phyloP scores from a whole-genome alignment of 2,113 vertebrate genomes.

The Chaetops frenatus region DNA sequence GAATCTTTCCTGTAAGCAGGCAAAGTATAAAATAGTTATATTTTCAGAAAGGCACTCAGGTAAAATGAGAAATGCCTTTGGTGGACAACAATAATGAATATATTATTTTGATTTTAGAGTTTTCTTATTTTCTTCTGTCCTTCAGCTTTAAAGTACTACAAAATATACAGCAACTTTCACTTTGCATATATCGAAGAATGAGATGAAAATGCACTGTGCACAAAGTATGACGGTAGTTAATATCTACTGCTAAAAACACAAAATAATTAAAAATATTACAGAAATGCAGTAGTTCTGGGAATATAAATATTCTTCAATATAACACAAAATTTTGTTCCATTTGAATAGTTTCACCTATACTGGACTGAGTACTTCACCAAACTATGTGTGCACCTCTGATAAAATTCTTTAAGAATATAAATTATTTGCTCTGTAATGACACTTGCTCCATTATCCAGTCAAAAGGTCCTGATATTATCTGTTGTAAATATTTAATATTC shows the following conservation, averaged over 20 bases:
- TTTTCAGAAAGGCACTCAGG: not conserved
- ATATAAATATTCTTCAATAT: not conserved
- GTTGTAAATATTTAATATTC: not conserved
- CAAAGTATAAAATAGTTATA: not conserved
- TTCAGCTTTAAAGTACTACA: not conserved
- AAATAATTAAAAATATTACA: not conserved
- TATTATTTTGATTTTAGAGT: not conserved
- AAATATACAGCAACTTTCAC: not conserved
- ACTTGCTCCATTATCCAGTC: not conserved
- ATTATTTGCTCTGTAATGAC: not conserved
- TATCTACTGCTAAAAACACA: not conserved
- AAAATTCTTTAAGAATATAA: not conserved
- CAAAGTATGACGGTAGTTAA: not conserved
- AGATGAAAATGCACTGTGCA: constrained; percentile 49
- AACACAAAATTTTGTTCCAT: not conserved
- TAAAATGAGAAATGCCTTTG: not conserved
- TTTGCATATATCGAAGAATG: not conserved
- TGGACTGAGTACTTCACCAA: not conserved
- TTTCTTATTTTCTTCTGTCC: not conserved
- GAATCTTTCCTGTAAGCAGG: not conserved
- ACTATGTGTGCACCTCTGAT: not conserved
- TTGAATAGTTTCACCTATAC: not conserved
- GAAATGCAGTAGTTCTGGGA: not conserved
- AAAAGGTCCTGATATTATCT: not conserved
- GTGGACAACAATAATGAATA: not conserved